Evolutionary conservation across 1,140 invertebrate genomes (phyloP), one percentile per base, ranked within the genome.

Genomic region (Ridgeia piscesae): DNA sequence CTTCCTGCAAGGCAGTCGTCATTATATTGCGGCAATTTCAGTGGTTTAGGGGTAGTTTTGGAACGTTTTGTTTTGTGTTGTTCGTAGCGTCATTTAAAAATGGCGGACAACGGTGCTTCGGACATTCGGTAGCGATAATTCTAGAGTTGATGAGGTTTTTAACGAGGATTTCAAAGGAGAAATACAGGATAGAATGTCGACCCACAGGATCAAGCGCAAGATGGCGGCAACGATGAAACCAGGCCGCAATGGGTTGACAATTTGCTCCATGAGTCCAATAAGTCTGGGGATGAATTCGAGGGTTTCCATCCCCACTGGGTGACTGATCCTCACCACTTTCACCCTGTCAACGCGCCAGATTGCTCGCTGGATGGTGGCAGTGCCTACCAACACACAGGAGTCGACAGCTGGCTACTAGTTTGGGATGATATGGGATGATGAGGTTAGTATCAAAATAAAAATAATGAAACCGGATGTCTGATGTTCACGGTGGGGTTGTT

Each of bases 151-250:
- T 17, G 58, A 77, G 58, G 8, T 14, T 77, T 14, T 77, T 17
- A 77, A 21, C 6, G 58, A 77, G 1, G 58, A 17, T 77, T 77
- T 77, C 27, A 21, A 77, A 6, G 58, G 14, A 6, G 58, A 77
- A 77, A 77, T 21, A 21, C 14, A 17, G 58, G 58, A 17, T 50
- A 17, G 17, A 50, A 6, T 17, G 48, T 17, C 27, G 58, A 77
- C 58, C 58, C 58, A 77, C 11, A 14, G 11, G 58, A 77, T 77
- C 6, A 21, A 77, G 58, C 58, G 27, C 58, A 77, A 0, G 58
- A 90, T 90, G 35, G 4, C 89, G 89, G 89, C 89, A 33, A 90
- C 89, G 89, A 90, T 33, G 89, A 90, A 33, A 90, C 89, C n/a
- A 27, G 21, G 17, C 35, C 89, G 1, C 89, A 0, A 34, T 90